Evolutionary conservation across 2,888 invertebrate genomes (phyloP).

Genomic region (Neoaliturus tenellus): DNA sequence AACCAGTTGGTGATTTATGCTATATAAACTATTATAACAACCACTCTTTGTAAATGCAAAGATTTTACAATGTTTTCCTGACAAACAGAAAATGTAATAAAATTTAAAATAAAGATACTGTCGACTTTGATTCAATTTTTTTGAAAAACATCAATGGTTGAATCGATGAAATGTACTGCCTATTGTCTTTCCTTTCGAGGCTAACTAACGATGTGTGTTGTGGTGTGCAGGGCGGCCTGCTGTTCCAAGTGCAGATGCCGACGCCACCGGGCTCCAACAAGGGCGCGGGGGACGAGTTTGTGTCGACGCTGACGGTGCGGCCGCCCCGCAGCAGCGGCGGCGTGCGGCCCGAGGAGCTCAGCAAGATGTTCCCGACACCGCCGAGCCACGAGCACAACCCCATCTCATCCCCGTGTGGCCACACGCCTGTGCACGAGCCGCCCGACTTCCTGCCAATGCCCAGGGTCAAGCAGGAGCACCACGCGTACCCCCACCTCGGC

Average conservation of each 20-base stretch:
- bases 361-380: constrained; percentile 99
- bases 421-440: constrained; percentile 72
- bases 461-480: constrained; percentile 75
- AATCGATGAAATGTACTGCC: too few species aligned
- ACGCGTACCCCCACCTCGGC: constrained; percentile 81
- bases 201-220: too few species aligned
- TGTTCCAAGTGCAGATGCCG: constrained; percentile 84
- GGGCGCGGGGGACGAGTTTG: constrained; percentile 73
- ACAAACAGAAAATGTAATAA: too few species aligned
- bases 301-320: constrained; percentile 70
- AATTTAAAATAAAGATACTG: too few species aligned
- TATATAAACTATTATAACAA: too few species aligned
- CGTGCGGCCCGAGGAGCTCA: constrained; percentile 88
- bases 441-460: constrained; percentile 71
- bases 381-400: constrained; percentile 96
- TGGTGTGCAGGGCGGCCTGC: constrained; percentile 11
- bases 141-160: too few species aligned
- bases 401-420: constrained; percentile 87
- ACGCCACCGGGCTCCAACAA: constrained; percentile 95
- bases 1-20: too few species aligned
- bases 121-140: too few species aligned
- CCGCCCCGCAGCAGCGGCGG: constrained; percentile 70
- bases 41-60: too few species aligned
- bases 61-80: too few species aligned
- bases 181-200: too few species aligned